Evolutionary conservation across 2,797 vertebrate species (phyloP).

Genomic region (Onychomys leucogaster): DNA sequence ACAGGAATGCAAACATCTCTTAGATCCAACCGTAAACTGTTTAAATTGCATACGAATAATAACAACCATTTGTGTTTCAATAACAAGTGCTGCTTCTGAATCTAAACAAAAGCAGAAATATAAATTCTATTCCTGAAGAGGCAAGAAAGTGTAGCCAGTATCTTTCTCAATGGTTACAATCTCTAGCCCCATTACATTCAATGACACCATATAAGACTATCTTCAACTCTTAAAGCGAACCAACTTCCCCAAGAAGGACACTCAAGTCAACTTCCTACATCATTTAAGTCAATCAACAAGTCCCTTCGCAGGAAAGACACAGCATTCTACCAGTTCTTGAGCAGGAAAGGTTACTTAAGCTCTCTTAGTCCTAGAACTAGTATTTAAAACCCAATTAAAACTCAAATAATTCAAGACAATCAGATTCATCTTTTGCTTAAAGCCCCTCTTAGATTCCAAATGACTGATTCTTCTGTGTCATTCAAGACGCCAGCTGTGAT

Average conservation of each 20-base stretch:
- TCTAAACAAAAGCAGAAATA: slow-evolving; percentile 52
- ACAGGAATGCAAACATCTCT: background rate
- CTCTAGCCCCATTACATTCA: slow-evolving; percentile 11
- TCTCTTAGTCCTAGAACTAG: background rate
- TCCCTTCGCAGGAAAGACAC: background rate
- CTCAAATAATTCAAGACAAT: slow-evolving; percentile 24
- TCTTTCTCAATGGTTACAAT: background rate
- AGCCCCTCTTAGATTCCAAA: background rate
- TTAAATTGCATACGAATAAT: slow-evolving; percentile 30
- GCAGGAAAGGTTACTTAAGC: background rate
- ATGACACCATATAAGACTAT: background rate
- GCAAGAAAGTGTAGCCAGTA: slow-evolving; percentile 19
- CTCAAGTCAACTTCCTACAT: slow-evolving; percentile 42
- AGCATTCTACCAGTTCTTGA: slow-evolving; percentile 12
- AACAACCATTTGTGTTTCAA: slow-evolving; percentile 4
- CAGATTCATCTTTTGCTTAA: background rate
- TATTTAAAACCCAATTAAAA: slow-evolving; percentile 10
- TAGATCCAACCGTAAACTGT: background rate
- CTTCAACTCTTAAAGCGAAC: slow-evolving; percentile 16
- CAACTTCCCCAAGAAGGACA: slow-evolving; percentile 22
- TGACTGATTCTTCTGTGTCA: background rate
- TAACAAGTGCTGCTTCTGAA: slow-evolving; percentile 50
- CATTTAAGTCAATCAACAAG: slow-evolving; percentile 28
- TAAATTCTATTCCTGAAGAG: background rate
- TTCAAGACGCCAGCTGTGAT: background rate